Evolutionary conservation across 2,113 vertebrate species (phyloP), one percentile per base, ranked within the genome.

Genomic region (Upupa epops): DNA sequence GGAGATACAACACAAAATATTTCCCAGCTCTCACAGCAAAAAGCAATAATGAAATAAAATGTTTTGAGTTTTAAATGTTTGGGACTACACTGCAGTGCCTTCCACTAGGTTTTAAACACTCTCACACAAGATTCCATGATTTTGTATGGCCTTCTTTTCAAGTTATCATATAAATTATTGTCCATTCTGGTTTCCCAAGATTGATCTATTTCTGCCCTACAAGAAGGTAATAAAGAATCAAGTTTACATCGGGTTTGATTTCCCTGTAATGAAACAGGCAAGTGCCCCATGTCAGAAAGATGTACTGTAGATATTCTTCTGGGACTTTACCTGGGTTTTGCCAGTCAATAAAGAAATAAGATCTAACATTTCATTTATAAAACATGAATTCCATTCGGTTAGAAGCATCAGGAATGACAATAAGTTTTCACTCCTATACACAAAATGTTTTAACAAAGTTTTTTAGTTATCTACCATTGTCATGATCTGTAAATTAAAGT

Each of bases 261-360:
- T 94, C 66, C 61, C 54, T 89, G 55, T 92, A 93, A 94, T 79
- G 95, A 95, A 95, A 94, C 79, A 93, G 71, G 79, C 82, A 93
- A 95, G 91, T 95, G 93, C 88, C 91, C 94, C 83, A 59, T 94
- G 94, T 96, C 93, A 95, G 77, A 94, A 94, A 93, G 83, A 95
- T 93, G 86, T 93, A 94, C 90, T 91, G 80, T 88, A 80, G 79
- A 60, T 89, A 95, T 85, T 95, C 96, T 89, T 87, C 78, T 49
- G 90, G 88, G 96, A 91, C 91, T 90, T 83, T 90, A 94, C 77
- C 54, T 91, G 86, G 78, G 79, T 95, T 97, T 96, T 94, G 71
- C 75, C 52, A 96, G 90, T 91, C 95, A 96, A 96, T 93, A 93
- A 93, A 95, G 80, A 96, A 95, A 94, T 92, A 90, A 96, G 88